Conservation (phyloP, 2,888 invertebrate species). For the Cheilosia pagana region DNA sequence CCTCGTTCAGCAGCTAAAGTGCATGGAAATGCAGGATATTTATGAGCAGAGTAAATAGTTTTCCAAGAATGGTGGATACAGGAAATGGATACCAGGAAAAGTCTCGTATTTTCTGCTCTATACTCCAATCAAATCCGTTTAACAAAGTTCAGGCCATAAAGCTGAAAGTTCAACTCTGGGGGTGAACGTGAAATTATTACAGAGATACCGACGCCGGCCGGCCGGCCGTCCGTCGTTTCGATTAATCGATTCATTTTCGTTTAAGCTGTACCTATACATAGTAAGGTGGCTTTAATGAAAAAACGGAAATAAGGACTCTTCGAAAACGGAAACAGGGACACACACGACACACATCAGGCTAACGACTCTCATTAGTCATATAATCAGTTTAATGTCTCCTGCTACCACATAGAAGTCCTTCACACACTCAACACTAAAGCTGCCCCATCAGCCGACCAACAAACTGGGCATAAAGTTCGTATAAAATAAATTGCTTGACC, state of each 20-base stretch:
- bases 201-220: neutral
- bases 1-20: conserved; percentile 7
- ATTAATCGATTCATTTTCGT: neutral
- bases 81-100: conserved; percentile 23
- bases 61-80: conserved; percentile 31
- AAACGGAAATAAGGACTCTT: neutral
- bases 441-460: conserved; percentile 2
- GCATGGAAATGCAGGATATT: conserved; percentile 47
- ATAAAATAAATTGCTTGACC: conserved; percentile 62
- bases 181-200: conserved; percentile 12
- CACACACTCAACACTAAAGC: conserved; percentile 1
- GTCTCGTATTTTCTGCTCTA: too few species aligned
- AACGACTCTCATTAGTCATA: conserved; percentile 52
- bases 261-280: neutral
- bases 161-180: conserved; percentile 15
- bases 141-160: conserved; percentile 21
- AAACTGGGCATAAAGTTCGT: conserved; percentile 36
- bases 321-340: too few species aligned
- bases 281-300: neutral
- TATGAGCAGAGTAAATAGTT: conserved; percentile 45
- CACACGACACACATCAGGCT: conserved; percentile 10
- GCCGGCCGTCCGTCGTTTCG: too few species aligned
- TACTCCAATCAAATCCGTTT: conserved; percentile 18
- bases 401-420: conserved; percentile 29
- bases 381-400: conserved; percentile 29